phyloP scores from a whole-genome alignment of 2,888 invertebrate species.

The Lasioglossum malachurum region DNA sequence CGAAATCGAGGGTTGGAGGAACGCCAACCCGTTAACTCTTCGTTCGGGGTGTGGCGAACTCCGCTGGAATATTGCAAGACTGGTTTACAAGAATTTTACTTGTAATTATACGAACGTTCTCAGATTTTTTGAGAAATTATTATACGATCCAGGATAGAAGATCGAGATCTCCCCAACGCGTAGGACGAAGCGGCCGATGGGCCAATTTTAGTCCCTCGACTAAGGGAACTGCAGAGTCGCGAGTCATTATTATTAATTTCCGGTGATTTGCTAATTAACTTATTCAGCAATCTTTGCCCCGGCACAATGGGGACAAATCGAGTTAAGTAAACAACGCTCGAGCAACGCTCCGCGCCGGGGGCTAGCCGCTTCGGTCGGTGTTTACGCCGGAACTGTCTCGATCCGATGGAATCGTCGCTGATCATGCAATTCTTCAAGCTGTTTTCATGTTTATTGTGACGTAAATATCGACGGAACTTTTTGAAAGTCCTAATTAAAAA shows the following conservation, averaged over 20 bases:
- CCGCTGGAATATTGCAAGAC: background rate
- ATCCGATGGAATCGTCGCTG: background rate
- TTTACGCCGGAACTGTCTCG: background rate
- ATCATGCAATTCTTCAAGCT: background rate
- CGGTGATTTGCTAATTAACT: conserved; percentile 50
- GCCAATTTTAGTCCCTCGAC: background rate
- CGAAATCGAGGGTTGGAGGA: conserved; percentile 1
- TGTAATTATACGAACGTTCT: background rate
- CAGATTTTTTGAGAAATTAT: background rate
- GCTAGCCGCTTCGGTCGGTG: background rate
- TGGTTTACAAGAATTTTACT: background rate
- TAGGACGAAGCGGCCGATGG: background rate
- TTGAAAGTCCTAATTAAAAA: too few relatives aligned
- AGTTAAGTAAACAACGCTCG: conserved; percentile 24
- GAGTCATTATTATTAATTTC: conserved; percentile 56
- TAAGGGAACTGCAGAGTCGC: conserved; percentile 20
- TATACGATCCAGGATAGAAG: background rate
- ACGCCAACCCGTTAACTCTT: background rate
- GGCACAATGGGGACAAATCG: conserved; percentile 3
- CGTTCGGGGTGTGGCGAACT: background rate
- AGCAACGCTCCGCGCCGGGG: background rate
- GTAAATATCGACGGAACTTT: too few relatives aligned
- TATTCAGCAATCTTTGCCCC: conserved; percentile 44
- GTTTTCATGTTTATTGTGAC: too few relatives aligned
- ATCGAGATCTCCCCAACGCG: background rate